Evolutionary conservation across 2,888 invertebrate genomes (phyloP).

Genomic region (Lepeophtheirus nordmannii): DNA sequence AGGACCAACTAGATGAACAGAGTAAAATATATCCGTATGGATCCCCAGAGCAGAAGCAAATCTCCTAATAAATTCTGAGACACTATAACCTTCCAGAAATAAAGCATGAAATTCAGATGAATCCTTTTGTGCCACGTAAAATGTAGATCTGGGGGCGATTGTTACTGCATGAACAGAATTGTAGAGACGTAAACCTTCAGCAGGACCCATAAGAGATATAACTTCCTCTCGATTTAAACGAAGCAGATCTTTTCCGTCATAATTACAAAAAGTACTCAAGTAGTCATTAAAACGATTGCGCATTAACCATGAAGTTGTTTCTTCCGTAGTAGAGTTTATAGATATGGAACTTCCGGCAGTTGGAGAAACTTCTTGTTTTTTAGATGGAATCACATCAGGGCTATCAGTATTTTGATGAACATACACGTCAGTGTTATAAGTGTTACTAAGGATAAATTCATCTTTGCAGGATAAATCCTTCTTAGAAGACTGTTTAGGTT

Average conservation of each 20-base stretch:
- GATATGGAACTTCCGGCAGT: conserved; percentile 6
- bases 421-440: background rate
- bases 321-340: conserved; percentile 32
- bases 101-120: conserved; percentile 58
- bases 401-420: background rate
- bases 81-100: conserved; percentile 53
- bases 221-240: conserved; percentile 69
- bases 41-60: conserved; percentile 46
- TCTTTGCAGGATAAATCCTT: background rate
- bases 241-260: conserved; percentile 73
- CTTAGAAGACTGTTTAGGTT: background rate
- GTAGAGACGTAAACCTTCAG: conserved; percentile 81
- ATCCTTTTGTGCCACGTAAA: conserved; percentile 59
- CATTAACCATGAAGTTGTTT: conserved; percentile 64
- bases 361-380: too few species aligned
- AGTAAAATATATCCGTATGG: conserved; percentile 36
- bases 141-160: conserved; percentile 58
- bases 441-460: background rate
- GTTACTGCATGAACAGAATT: conserved; percentile 53
- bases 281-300: conserved; percentile 60
- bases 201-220: conserved; percentile 76
- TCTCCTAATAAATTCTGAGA: conserved; percentile 49
- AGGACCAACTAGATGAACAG: conserved; percentile 63
- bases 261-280: conserved; percentile 60
- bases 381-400: background rate